Conservation (phyloP, 2,113 vertebrate species). For the Amphiprion ocellaris region DNA sequence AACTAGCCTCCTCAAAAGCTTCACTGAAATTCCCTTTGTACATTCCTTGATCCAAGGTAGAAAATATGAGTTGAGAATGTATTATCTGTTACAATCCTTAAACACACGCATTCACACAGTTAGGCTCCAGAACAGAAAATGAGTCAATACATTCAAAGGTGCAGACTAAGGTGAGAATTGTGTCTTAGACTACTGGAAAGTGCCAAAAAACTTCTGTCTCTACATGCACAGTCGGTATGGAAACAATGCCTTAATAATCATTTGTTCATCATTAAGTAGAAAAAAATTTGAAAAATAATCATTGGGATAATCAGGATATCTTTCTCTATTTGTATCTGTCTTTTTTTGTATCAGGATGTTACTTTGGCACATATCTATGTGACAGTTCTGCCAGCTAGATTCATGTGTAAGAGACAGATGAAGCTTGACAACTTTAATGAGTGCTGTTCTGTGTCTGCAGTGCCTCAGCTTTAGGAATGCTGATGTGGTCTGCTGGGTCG, state of each 20-base stretch:
- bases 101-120: not conserved
- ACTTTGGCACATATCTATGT: not conserved
- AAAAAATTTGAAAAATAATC: not conserved
- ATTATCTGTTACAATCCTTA: constrained; percentile 16
- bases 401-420: not conserved
- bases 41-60: constrained; percentile 16
- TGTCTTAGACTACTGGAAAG: constrained; percentile 1
- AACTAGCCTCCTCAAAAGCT: not conserved
- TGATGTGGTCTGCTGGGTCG: constrained; percentile 21
- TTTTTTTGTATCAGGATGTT: constrained; percentile 11
- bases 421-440: constrained; percentile 37
- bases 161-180: not conserved
- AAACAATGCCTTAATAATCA: not conserved
- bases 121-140: not conserved
- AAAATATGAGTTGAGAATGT: constrained; percentile 11
- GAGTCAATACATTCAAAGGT: constrained; percentile 29
- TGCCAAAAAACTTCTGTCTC: not conserved
- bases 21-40: constrained; percentile 11
- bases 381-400: not conserved
- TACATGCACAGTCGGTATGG: not conserved
- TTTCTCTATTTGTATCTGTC: not conserved
- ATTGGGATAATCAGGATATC: not conserved
- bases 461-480: not conserved
- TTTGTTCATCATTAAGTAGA: not conserved
- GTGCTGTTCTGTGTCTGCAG: constrained; percentile 12